Percentiles rank a stretch among this genome's conserved stretches.
phyloP scores from a whole-genome alignment of 2,113 vertebrate species.

The Serinus canaria region DNA sequence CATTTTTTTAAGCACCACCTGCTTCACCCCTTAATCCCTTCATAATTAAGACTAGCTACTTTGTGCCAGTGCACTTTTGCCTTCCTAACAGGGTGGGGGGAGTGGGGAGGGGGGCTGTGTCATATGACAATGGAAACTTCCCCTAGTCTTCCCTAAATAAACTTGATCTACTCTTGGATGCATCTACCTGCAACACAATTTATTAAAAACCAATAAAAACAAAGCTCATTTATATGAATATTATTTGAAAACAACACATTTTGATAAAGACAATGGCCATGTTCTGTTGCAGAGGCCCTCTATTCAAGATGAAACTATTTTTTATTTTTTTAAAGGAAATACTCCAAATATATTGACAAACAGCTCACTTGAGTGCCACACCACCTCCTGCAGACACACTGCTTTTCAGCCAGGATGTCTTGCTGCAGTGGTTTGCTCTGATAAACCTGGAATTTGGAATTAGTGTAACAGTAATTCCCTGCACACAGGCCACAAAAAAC shows the following conservation, averaged over 20 bases:
- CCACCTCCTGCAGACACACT: not conserved
- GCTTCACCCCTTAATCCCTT: not conserved
- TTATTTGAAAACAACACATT: not conserved
- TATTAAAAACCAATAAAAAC: not conserved
- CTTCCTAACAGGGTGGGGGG: not conserved
- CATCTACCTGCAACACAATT: not conserved
- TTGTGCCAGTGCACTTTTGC: not conserved
- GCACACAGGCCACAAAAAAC: not conserved
- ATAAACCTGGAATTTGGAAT: not conserved
- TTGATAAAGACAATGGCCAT: not conserved
- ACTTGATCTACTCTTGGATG: not conserved
- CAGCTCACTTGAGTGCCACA: not conserved
- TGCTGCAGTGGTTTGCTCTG: not conserved
- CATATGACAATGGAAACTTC: not conserved
- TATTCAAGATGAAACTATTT: not conserved
- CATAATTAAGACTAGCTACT: not conserved
- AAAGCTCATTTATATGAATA: not conserved
- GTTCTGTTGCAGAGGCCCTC: not conserved
- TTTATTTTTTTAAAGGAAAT: not conserved
- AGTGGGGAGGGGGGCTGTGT: not conserved
- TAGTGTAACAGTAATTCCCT: not conserved
- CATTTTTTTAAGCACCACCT: not conserved
- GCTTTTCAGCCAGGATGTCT: too few species aligned
- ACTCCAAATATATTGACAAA: not conserved
- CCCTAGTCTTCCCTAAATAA: not conserved